These are phyloP conservation scores for Burhinus bistriatus DNA, from an alignment of 2,113 vertebrate species.

Conservation along the genomic window DNA sequence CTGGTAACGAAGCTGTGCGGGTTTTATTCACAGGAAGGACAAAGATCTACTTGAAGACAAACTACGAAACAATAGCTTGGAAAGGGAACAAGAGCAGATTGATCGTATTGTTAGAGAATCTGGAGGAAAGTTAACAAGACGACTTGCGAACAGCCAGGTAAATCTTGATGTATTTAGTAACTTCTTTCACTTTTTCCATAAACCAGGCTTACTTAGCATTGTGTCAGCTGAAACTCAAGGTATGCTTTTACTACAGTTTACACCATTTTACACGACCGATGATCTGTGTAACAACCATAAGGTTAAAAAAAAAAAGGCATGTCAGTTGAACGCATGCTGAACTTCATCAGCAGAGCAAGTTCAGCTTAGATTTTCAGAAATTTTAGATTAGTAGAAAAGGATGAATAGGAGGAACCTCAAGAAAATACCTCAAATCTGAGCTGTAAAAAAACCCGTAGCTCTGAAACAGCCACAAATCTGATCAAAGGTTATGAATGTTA, in stretches of 20 bases:
- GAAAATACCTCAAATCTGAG: not conserved
- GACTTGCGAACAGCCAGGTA: conserved; percentile 86
- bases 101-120: conserved; percentile 89
- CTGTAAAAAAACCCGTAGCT: not conserved
- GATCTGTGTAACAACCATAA: rapidly evolving
- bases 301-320: not conserved
- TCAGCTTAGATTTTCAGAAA: not conserved
- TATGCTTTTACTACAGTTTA: not conserved
- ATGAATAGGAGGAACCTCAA: not conserved
- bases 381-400: not conserved
- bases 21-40: conserved; percentile 80
- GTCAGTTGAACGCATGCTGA: not conserved
- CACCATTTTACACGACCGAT: not conserved
- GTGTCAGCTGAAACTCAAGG: not conserved
- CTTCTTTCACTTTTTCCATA: not conserved
- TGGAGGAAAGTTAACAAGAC: conserved; percentile 88
- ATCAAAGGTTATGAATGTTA: not conserved
- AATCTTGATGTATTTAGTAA: not conserved
- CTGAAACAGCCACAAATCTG: not conserved
- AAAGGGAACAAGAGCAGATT: conserved; percentile 90
- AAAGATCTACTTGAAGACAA: conserved; percentile 85
- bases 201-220: not conserved
- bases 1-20: not conserved
- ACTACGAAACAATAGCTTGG: conserved; percentile 72
- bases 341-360: not conserved